Conservation (phyloP, 1,140 invertebrate species). For the Drosophila pandora region DNA sequence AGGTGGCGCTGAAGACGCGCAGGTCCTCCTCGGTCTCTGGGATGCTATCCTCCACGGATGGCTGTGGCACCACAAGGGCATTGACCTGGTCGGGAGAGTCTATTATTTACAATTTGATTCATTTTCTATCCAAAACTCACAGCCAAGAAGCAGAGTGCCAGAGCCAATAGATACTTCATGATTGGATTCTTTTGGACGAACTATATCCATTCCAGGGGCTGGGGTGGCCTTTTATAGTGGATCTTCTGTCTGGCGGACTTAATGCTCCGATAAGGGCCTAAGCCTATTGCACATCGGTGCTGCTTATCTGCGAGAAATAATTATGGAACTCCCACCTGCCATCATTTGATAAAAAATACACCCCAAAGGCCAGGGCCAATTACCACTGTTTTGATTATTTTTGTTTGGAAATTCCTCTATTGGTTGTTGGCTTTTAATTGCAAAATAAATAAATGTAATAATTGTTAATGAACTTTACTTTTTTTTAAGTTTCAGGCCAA, state of each 20-base stretch:
- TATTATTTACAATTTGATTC: no score
- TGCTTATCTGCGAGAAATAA: slow-evolving; percentile 10
- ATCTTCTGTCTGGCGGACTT: neutral
- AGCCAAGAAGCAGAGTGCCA: slow-evolving; percentile 30
- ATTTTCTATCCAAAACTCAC: slow-evolving; percentile 30
- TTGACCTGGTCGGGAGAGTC: slow-evolving; percentile 34
- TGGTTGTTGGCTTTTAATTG: neutral
- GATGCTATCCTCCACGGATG: no score
- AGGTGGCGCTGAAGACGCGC: neutral
- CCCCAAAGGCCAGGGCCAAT: neutral
- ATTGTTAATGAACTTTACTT: no score
- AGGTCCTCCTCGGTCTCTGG: slow-evolving; percentile 6
- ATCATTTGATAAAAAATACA: slow-evolving; percentile 8
- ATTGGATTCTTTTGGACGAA: slow-evolving; percentile 15
- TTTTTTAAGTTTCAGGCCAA: neutral
- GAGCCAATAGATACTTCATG: slow-evolving; percentile 61
- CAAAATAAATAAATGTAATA: no score
- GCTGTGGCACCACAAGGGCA: slow-evolving; percentile 22
- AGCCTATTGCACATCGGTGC: slow-evolving; percentile 20
- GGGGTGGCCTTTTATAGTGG: slow-evolving; percentile 19
- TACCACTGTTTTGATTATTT: neutral
- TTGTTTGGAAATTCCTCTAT: neutral
- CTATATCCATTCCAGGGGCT: slow-evolving; percentile 1
- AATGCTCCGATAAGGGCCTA: slow-evolving; percentile 15
- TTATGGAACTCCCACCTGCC: neutral